These are phyloP conservation scores for Megaleporinus macrocephalus DNA, from an alignment of 2,113 vertebrate species.

Conservation along the genomic window DNA sequence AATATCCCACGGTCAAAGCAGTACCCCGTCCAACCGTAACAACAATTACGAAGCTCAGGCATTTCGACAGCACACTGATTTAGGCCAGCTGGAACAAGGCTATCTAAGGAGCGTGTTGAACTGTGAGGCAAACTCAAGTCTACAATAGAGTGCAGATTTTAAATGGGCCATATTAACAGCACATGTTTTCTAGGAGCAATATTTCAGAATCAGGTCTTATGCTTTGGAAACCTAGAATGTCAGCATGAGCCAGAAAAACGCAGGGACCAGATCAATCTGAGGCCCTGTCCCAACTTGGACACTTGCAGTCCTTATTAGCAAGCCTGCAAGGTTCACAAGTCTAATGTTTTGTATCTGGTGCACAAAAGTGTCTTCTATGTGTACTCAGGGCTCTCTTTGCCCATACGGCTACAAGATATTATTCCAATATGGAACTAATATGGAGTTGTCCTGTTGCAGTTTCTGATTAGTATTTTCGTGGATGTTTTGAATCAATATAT, in stretches of 20 bases:
- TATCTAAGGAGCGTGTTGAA: conserved; percentile 4
- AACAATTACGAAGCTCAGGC: conserved; percentile 24
- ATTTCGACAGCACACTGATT: conserved; percentile 14
- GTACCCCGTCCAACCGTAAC: conserved; percentile 8
- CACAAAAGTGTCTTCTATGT: background rate
- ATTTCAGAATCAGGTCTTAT: background rate
- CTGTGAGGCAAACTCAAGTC: background rate
- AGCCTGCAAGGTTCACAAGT: background rate
- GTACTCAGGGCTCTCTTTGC: background rate
- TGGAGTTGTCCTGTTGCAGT: too few species aligned
- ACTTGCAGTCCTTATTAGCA: background rate
- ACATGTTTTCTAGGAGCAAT: background rate
- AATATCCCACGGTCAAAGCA: conserved; percentile 56
- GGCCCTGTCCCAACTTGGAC: background rate
- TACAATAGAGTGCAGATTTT: conserved; percentile 1
- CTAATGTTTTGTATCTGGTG: background rate
- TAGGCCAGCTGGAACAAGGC: conserved; percentile 9
- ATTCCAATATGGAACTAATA: too few species aligned
- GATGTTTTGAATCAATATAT: too few species aligned
- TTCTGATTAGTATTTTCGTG: too few species aligned
- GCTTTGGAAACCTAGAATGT: background rate
- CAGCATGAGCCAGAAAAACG: conserved; percentile 8
- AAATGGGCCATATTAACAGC: conserved; percentile 33
- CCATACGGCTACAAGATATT: too few species aligned
- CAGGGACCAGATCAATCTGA: background rate